These are phyloP conservation scores for Cochlearius cochlearius DNA, from an alignment of 2,113 vertebrate genomes.

Conservation along the genomic window DNA sequence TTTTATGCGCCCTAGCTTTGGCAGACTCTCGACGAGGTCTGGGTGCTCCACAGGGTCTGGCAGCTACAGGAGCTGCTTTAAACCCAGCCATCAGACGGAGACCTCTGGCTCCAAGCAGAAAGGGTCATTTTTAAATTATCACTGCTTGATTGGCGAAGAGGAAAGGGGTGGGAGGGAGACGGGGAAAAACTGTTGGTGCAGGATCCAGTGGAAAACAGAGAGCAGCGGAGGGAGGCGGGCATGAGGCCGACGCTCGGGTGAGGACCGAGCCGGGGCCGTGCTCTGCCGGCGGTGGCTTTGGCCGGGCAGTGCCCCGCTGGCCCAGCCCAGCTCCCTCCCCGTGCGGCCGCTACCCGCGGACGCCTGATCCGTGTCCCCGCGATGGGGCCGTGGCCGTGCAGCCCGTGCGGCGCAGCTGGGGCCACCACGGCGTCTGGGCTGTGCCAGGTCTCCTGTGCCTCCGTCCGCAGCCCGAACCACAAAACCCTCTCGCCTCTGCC, in stretches of 20 bases:
- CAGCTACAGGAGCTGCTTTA: background rate
- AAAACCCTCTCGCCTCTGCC: background rate
- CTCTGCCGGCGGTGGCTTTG: background rate
- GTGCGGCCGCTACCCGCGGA: accelerated
- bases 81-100: background rate
- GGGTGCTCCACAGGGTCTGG: background rate
- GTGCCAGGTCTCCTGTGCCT: background rate
- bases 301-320: background rate
- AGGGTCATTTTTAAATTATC: background rate
- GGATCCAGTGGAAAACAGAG: background rate
- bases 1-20: background rate
- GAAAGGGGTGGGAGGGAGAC: background rate
- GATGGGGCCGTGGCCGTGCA: background rate
- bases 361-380: accelerated
- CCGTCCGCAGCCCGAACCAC: background rate
- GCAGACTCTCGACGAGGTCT: background rate
- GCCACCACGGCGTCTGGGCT: accelerated
- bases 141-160: background rate
- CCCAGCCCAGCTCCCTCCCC: background rate
- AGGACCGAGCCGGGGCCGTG: background rate
- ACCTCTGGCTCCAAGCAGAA: background rate
- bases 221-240: background rate
- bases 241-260: accelerated
- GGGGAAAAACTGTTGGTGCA: background rate
- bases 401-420: background rate